phyloP scores from a whole-genome alignment of 2,888 invertebrate species.

The Parnassius smintheus region DNA sequence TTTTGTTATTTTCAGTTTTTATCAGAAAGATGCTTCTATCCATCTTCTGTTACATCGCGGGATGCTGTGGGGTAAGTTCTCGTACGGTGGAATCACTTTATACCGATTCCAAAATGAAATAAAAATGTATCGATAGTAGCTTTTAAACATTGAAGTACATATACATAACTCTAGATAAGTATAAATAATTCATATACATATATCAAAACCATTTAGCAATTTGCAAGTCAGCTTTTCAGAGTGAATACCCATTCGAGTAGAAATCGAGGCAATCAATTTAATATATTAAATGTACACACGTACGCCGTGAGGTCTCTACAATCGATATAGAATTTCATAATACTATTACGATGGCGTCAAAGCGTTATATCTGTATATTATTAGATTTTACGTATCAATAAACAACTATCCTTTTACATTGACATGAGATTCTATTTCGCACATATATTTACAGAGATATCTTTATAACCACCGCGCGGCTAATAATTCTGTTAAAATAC shows the following conservation, averaged over 20 bases:
- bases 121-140: too few species aligned
- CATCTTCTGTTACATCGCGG: too few species aligned
- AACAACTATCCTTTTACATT: neutral
- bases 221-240: conserved; percentile 3
- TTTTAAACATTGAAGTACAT: too few species aligned
- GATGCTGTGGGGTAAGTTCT: too few species aligned
- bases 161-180: too few species aligned
- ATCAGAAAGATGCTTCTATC: too few species aligned
- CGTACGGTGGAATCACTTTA: too few species aligned
- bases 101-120: too few species aligned
- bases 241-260: neutral
- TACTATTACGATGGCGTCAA: conserved; percentile 4
- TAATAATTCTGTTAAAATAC: too few species aligned
- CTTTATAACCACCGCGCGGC: too few species aligned
- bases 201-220: conserved; percentile 4
- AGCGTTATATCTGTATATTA: neutral
- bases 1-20: too few species aligned
- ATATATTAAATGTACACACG: conserved; percentile 6
- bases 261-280: conserved; percentile 2
- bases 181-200: too few species aligned
- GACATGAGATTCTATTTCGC: neutral
- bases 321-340: conserved; percentile 12
- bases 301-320: neutral
- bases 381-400: neutral
- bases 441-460: neutral